A percentile compares a stretch with the other conserved stretches of the same genome.
These are phyloP conservation scores for Leucophenga montana DNA, from an alignment of 2,888 invertebrate species.

Conservation along the genomic window DNA sequence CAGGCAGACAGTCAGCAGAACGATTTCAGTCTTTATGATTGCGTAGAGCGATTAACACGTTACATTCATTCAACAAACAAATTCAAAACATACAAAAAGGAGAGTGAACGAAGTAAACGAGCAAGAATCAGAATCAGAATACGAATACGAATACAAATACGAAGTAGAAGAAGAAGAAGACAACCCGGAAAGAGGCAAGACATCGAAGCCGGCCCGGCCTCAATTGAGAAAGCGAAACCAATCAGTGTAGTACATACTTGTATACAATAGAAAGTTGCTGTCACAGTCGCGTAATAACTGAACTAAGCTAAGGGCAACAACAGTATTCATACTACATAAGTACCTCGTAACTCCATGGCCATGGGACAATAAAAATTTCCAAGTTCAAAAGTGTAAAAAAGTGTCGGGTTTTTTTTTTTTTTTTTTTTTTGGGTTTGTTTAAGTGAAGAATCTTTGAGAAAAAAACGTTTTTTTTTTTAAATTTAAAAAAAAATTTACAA, in stretches of 20 bases:
- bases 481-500: constrained; percentile 35
- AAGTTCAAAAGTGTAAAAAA: constrained; percentile 34
- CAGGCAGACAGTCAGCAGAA: constrained; percentile 9
- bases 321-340: constrained; percentile 28
- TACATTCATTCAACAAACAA: constrained; percentile 40
- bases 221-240: neutral
- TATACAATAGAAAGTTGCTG: constrained; percentile 30
- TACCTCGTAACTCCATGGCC: constrained; percentile 15
- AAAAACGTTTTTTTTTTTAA: too few species aligned
- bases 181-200: neutral
- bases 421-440: constrained; percentile 20
- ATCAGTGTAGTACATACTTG: neutral
- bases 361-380: neutral
- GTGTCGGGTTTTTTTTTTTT: constrained; percentile 5
- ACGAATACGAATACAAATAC: neutral
- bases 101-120: too few species aligned
- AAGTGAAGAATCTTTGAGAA: neutral
- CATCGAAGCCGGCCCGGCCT: neutral
- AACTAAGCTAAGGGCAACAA: constrained; percentile 31
- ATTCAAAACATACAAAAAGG: too few species aligned
- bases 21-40: constrained; percentile 69
- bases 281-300: constrained; percentile 6
- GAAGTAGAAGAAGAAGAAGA: neutral
- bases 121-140: too few species aligned
- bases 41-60: constrained; percentile 69